Evolutionary conservation across 2,888 invertebrate species (phyloP), one percentile per base, ranked within the genome.

Genomic region (Drosophila incognita): DNA sequence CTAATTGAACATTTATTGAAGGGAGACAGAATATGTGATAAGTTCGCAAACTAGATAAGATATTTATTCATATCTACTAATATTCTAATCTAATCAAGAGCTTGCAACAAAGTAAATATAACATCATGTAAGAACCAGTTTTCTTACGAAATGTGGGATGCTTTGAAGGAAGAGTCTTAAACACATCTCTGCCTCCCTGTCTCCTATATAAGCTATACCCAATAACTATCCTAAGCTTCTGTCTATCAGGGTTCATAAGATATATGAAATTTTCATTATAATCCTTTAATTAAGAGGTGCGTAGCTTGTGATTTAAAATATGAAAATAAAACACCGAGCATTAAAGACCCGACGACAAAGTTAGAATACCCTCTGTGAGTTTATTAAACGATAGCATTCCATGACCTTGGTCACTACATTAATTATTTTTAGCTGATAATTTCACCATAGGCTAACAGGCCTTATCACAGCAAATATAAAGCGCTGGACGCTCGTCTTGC

Each of bases 371-470:
- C 27, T 27, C 13, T 27, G 15, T 24, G 27, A n/a, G 7, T 8
- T 8, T 15, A 7, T 27, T 18, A 36, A 42, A 4, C 0, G 6
- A 40, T 27, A 48, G 18, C 36, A 35, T 29, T 27, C n/a, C 60
- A n/a, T 67, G 31, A 74, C 76, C 79, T 27, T n/a, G 29, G 15
- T 27, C 74, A 76, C 15, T 53, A 0, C 3, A 36, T n/a, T 42
- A 13, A 0, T n/a, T 10, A 24, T 57, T 68, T 18, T 18, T 4
- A 3, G 18, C 11, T 11, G 1, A 24, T 10, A 13, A 74, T 69
- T 75, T 75, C 69, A 75, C 42, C 40, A 75, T 11, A 21, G 3
- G 5, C 1, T 5, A 10, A 62, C 49, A 54, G 7, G 4, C 18
- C 36, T 64, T 64, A 70, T 62, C 72, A 33, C 5, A 15, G 4